Conservation (phyloP, 2,797 vertebrate species). For the Pseudotriccus pelzelni region DNA sequence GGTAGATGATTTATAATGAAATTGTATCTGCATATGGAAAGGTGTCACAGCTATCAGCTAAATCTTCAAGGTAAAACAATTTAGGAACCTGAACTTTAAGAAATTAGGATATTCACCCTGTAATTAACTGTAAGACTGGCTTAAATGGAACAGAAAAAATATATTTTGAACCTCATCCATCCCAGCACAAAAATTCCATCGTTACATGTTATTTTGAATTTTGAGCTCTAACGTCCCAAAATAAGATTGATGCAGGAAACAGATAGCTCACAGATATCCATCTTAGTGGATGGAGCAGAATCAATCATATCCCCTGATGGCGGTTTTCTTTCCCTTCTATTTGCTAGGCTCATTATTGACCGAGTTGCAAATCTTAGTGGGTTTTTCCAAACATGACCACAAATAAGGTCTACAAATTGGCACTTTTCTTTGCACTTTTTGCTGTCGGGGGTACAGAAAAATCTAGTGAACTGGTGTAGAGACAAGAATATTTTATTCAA, state of each 20-base stretch:
- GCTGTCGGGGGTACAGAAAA: neutral
- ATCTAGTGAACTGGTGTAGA: rapidly evolving
- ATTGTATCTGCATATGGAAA: conserved; percentile 18
- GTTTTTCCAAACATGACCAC: neutral
- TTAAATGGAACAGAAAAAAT: neutral
- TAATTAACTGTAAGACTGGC: neutral
- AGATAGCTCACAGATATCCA: neutral
- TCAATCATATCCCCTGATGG: neutral
- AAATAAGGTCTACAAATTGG: neutral
- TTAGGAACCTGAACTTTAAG: neutral
- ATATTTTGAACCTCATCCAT: neutral
- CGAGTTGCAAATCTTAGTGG: neutral
- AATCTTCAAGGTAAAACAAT: neutral
- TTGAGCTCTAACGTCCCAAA: neutral
- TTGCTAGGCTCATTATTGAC: neutral
- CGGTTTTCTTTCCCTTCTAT: neutral
- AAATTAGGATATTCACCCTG: neutral
- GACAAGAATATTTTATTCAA: neutral
- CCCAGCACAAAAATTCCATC: neutral
- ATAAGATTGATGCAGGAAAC: neutral
- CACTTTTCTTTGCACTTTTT: neutral
- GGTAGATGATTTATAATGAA: conserved; percentile 1
- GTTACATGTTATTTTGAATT: neutral
- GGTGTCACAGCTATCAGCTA: neutral
- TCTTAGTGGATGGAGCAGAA: neutral